A percentile compares a stretch with the other conserved stretches of the same genome.
phyloP scores from a whole-genome alignment of 2,113 vertebrate species.

The Bothrops jararaca region DNA sequence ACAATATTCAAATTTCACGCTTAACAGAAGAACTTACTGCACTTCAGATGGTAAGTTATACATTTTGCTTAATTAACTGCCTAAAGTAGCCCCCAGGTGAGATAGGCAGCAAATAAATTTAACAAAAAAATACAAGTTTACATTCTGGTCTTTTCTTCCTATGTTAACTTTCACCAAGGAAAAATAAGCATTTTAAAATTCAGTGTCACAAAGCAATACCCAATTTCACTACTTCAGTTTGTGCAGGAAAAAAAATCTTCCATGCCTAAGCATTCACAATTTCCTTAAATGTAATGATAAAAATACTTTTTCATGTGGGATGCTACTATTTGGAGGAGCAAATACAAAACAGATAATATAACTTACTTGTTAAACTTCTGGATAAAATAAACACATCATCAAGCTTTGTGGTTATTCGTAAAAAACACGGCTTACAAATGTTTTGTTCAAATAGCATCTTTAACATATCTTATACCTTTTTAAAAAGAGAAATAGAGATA shows the following conservation, averaged over 20 bases:
- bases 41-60: constrained; percentile 81
- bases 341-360: background rate
- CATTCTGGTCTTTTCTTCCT: background rate
- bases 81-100: background rate
- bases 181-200: background rate
- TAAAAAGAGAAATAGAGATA: background rate
- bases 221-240: background rate
- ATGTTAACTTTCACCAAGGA: background rate
- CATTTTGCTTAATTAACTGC: background rate
- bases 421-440: background rate
- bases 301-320: background rate
- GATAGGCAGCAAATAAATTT: background rate
- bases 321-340: background rate
- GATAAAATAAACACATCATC: background rate
- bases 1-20: constrained; percentile 78
- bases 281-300: background rate
- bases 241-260: background rate
- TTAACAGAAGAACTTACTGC: constrained; percentile 84
- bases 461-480: background rate
- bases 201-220: too few relatives aligned
- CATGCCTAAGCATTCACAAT: background rate
- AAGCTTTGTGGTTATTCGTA: background rate
- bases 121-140: background rate
- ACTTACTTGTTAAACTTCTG: background rate
- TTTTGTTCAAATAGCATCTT: background rate